These are phyloP conservation scores for Furcula furcula DNA, from an alignment of 2,888 invertebrate species.

Conservation along the genomic window DNA sequence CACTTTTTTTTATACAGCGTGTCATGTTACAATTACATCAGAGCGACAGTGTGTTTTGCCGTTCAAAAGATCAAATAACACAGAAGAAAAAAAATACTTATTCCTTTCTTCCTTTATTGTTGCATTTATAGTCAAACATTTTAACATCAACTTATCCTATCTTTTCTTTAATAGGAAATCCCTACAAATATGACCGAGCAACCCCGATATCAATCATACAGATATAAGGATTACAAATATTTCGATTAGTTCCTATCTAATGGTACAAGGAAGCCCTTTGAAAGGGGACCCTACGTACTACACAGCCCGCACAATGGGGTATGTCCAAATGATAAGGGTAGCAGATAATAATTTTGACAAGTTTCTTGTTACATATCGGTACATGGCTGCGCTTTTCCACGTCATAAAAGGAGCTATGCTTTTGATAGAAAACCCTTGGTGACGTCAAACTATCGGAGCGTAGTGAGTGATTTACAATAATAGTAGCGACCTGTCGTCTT, in stretches of 20 bases:
- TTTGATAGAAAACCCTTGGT: slow-evolving; percentile 5
- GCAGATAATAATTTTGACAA: slow-evolving; percentile 31
- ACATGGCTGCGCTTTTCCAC: slow-evolving; percentile 8
- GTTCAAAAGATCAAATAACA: too few relatives aligned
- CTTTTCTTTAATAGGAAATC: too few relatives aligned
- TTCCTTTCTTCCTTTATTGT: too few relatives aligned
- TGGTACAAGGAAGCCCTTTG: not conserved
- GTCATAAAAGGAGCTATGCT: slow-evolving; percentile 13
- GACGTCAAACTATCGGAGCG: not conserved
- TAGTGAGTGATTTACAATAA: not conserved
- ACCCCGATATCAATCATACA: too few relatives aligned
- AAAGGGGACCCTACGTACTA: slow-evolving; percentile 2
- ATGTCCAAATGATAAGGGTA: slow-evolving; percentile 20
- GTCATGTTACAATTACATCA: too few relatives aligned
- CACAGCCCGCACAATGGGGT: slow-evolving; percentile 16
- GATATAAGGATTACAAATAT: not conserved
- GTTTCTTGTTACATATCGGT: slow-evolving; percentile 26
- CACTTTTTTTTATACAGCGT: too few relatives aligned
- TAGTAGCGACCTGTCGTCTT: too few relatives aligned
- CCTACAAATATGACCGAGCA: too few relatives aligned
- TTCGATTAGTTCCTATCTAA: not conserved
- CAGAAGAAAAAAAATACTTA: too few relatives aligned
- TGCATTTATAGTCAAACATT: too few relatives aligned
- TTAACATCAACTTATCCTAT: too few relatives aligned
- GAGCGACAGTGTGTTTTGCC: too few relatives aligned